phyloP scores from a whole-genome alignment of 2,888 invertebrate species.

The Elysia crispata region DNA sequence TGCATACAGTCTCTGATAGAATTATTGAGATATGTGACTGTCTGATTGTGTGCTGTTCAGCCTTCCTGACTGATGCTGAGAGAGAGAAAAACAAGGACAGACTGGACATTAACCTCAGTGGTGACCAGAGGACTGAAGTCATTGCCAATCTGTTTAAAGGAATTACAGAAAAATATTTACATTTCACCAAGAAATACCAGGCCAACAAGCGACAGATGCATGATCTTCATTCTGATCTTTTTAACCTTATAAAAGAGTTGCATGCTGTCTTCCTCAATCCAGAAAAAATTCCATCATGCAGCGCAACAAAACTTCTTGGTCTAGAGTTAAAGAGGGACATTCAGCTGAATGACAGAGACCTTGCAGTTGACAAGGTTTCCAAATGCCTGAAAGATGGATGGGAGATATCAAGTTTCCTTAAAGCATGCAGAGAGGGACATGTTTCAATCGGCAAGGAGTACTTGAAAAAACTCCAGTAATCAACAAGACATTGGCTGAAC shows the following conservation, averaged over 20 bases:
- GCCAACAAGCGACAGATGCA: slow-evolving; percentile 18
- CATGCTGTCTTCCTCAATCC: not conserved
- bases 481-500: not conserved
- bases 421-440: not conserved
- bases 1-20: slow-evolving; percentile 9
- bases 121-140: not conserved
- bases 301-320: not conserved
- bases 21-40: slow-evolving; percentile 15
- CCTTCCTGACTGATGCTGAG: slow-evolving; percentile 15
- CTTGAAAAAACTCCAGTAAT: not conserved
- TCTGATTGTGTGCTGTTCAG: slow-evolving; percentile 9
- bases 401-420: not conserved
- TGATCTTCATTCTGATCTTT: not conserved
- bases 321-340: not conserved
- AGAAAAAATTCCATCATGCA: not conserved
- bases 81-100: not conserved
- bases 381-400: not conserved
- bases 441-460: not conserved
- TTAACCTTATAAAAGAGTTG: slow-evolving; percentile 7
- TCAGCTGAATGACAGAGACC: slow-evolving; percentile 22
- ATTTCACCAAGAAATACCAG: slow-evolving; percentile 11
- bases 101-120: not conserved
- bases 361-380: not conserved
- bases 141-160: slow-evolving; percentile 1
- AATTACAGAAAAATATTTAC: slow-evolving; percentile 7